Base-by-base conservation (phyloP, 2,888 invertebrate species). In the Thymelicus sylvestris region DNA sequence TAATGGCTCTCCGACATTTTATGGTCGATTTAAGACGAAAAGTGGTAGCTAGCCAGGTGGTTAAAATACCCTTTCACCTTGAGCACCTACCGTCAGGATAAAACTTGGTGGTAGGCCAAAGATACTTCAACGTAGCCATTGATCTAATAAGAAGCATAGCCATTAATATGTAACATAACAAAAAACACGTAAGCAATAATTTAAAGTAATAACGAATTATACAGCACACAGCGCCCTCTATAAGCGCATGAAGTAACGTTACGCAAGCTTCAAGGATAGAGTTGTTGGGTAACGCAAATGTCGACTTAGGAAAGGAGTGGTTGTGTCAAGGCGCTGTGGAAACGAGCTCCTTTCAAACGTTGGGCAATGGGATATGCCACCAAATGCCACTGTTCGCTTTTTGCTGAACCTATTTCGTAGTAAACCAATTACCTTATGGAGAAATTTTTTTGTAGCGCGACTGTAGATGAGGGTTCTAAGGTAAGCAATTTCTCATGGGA, bases 291-390 rank as follows among this genome's bases (percentile, higher is more conserved):
- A 79, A 80, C 79, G 73, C 75, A 80, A 90, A 90, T 90, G 90
- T 89, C 88, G 88, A 82, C 81, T 89, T 90, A 90, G 90, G 87
- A 87, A 90, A 90, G 91, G 90, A 87, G 84, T 83, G 83, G 81
- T 82, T 82, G 83, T 55, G 90, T 90, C 91, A 90, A 90, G 90
- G 87, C 81, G 81, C 74, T 52, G 72, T 73, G 78, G 77, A 79
- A 79, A 79, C 77, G 77, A 75, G 78, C 80, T 83, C 86, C 90
- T 89, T 90, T 90, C 90, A 83, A 79, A 83, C 76, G 80, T 90
- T 90, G 82, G 81, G 85, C 85, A 89, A 90, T 87, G 86, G 89
- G 86, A 88, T 77, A 76, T 78, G 76, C 78, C 75, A 78, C 81
- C 75, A 83, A 88, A 88, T 86, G 83, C 84, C 85, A 84, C 38